Evolutionary conservation across 1,140 invertebrate genomes (phyloP), one percentile per base, ranked within the genome.

Genomic region (Hycleus cichorii): DNA sequence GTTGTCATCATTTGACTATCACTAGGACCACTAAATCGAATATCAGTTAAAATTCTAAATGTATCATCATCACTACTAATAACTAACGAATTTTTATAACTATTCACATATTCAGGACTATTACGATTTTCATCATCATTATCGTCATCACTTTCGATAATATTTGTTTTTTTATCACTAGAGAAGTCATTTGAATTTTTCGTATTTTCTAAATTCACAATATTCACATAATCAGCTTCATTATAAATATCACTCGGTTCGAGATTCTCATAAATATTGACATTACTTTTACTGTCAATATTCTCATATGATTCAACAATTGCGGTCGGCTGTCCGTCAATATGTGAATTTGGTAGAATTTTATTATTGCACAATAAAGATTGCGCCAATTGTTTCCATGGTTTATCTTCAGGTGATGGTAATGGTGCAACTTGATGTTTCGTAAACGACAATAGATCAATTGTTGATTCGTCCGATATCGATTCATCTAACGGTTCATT

Each of bases 1-100:
- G 72, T 74, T 2, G 70, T 66, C 71, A 74, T 74, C 50, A 74
- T 57, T 55, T 74, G 71, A 46, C 54, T 64, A 53, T 72, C 69
- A 26, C 63, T 60, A 0, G 72, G 72, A 46, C 72, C 72, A 47
- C 61, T 69, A 54, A 74, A 74, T 53, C 71, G 58, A 25, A 74
- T 74, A 64, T 74, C 72, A 0, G 66, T 69, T 49, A 74, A 62
- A 48, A 71, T 62, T 26, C 68, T 67, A 53, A 70, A 70, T 4
- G 69, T 54, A 26, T 69, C 64, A 11, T 57, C 49, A 57, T 68
- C 64, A 39, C 60, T 59, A 39, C 60, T 54, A 38, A 56, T 60
- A 10, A 59, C 53, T 6, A 61, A 38, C 44, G 59, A 44, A 48
- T 67, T 57, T 11, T 64, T 42, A 42, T 53, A 27, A 24, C 47